Conservation (phyloP, 1,140 invertebrate genomes). For the Triops cancriformis region DNA sequence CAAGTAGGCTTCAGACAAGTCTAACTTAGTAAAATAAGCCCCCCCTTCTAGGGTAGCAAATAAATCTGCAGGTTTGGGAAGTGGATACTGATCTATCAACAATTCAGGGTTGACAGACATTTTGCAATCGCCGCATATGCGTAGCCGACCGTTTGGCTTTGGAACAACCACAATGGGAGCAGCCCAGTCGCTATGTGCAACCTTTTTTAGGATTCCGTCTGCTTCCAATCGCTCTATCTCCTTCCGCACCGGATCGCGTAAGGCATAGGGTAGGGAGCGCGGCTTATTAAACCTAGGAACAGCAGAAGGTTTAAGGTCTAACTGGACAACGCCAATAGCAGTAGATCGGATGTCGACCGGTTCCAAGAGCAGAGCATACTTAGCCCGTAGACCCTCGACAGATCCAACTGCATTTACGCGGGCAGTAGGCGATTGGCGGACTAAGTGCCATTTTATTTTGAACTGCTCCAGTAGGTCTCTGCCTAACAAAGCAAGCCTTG, state of each 20-base stretch:
- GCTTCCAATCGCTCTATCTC: no score
- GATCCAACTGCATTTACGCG: no score
- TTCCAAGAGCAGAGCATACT: no score
- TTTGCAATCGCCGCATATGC: conserved; percentile 15
- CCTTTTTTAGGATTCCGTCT: no score
- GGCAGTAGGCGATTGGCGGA: no score
- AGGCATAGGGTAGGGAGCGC: neutral
- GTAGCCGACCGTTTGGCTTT: neutral
- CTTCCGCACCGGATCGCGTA: neutral
- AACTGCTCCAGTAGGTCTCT: no score
- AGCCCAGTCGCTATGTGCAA: no score
- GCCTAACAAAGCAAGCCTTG: no score
- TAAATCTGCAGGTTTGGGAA: no score
- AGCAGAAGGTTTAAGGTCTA: neutral
- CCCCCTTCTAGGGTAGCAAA: conserved; percentile 18
- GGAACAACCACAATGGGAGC: neutral
- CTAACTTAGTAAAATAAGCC: neutral
- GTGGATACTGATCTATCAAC: neutral
- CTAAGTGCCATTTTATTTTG: no score
- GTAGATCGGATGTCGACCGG: neutral
- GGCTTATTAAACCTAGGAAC: neutral
- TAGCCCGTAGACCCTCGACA: no score
- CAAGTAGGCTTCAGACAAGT: no score
- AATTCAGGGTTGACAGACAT: conserved; percentile 1
- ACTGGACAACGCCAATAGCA: neutral